Percentiles rank a stretch among this genome's conserved stretches.
These are phyloP conservation scores for Leucoma salicis DNA, from an alignment of 2,888 invertebrate species.

Conservation along the genomic window DNA sequence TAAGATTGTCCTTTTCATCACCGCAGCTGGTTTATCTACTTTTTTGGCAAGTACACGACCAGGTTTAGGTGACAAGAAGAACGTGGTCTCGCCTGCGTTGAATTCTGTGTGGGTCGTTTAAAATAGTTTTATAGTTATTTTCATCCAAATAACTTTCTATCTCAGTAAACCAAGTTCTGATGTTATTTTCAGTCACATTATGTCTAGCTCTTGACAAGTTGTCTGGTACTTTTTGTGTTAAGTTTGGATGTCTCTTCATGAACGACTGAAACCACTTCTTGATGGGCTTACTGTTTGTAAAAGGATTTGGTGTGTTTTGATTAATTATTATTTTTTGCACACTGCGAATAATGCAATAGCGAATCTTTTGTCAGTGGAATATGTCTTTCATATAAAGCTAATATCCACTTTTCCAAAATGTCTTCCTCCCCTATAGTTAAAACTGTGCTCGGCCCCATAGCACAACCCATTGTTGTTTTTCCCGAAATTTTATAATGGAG, in stretches of 20 bases:
- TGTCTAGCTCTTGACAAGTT: slow-evolving; percentile 7
- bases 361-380: slow-evolving; percentile 20
- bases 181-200: slow-evolving; percentile 22
- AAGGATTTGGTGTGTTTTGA: slow-evolving; percentile 15
- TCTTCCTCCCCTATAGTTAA: slow-evolving; percentile 11
- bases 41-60: neutral
- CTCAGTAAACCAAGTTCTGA: slow-evolving; percentile 21
- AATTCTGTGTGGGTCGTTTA: slow-evolving; percentile 17
- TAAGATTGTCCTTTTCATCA: slow-evolving; percentile 1
- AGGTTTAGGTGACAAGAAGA: neutral
- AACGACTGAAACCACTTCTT: slow-evolving; percentile 28
- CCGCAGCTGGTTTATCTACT: slow-evolving; percentile 1
- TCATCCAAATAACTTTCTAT: slow-evolving; percentile 19
- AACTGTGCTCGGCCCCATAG: slow-evolving; percentile 13
- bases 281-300: slow-evolving; percentile 20
- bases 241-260: slow-evolving; percentile 10
- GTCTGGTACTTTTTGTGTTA: slow-evolving; percentile 4
- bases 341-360: slow-evolving; percentile 26
- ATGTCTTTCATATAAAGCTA: slow-evolving; percentile 14
- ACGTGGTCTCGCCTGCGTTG: neutral
- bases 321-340: slow-evolving; percentile 28
- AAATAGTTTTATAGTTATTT: slow-evolving; percentile 8
- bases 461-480: slow-evolving; percentile 17
- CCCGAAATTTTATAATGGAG: slow-evolving; percentile 17
- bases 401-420: slow-evolving; percentile 20